These are phyloP conservation scores for Zaprionus nigranus DNA, from an alignment of 1,140 invertebrate genomes.

Conservation along the genomic window DNA sequence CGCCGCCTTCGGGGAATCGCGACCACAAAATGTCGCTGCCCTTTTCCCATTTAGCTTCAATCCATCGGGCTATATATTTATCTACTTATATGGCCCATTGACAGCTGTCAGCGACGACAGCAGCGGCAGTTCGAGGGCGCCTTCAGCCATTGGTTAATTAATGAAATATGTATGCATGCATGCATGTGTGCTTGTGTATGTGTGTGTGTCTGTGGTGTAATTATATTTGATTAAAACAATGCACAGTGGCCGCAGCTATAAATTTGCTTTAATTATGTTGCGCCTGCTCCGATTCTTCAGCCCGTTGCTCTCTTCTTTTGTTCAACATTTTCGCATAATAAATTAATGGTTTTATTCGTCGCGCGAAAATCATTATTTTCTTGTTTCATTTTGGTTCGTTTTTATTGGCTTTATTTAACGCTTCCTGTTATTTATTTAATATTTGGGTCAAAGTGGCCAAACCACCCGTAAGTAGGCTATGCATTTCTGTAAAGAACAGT, in stretches of 20 bases:
- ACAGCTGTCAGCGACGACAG: constrained; percentile 64
- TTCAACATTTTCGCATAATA: constrained; percentile 44
- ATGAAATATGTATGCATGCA: constrained; percentile 62
- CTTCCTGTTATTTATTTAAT: constrained; percentile 32
- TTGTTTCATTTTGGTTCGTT: constrained; percentile 12
- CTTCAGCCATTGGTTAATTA: constrained; percentile 49
- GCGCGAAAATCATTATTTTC: constrained; percentile 18
- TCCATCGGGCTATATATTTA: constrained; percentile 19
- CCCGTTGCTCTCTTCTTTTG: constrained; percentile 20
- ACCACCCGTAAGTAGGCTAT: not conserved
- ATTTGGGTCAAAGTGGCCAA: constrained; percentile 15
- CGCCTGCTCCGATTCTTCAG: constrained; percentile 6
- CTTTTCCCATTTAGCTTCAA: constrained; percentile 20
- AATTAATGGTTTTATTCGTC: constrained; percentile 37
- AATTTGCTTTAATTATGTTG: constrained; percentile 71
- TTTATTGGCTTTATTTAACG: constrained; percentile 17
- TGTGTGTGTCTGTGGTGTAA: constrained; percentile 43
- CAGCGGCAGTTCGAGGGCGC: constrained; percentile 32
- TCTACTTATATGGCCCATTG: constrained; percentile 45
- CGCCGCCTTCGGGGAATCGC: constrained; percentile 11
- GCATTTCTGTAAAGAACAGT: not conserved
- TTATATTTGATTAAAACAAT: constrained; percentile 78
- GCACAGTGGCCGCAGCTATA: constrained; percentile 41
- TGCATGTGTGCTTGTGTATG: not conserved
- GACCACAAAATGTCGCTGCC: constrained; percentile 26